Evolutionary conservation across 2,797 vertebrate species (phyloP).

Genomic region (Threskiornis aethiopicus): DNA sequence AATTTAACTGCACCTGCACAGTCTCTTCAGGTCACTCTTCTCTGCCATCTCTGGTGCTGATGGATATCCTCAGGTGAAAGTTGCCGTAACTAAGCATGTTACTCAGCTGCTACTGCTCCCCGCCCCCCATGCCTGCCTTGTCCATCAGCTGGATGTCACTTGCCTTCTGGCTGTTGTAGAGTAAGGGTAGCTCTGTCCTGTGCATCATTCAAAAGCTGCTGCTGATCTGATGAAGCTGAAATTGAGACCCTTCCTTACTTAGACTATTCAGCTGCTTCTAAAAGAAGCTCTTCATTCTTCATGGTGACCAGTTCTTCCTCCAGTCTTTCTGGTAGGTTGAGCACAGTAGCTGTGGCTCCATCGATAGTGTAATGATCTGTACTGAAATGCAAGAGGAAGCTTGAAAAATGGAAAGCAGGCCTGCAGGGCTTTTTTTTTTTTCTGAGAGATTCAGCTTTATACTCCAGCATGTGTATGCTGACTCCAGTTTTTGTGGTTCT

Average conservation of each 20-base stretch:
- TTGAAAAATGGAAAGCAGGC: neutral
- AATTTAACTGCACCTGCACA: neutral
- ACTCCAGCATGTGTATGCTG: neutral
- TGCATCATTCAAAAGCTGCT: neutral
- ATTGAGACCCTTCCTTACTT: neutral
- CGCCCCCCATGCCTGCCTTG: neutral
- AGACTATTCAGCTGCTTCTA: neutral
- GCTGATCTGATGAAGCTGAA: neutral
- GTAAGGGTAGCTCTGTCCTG: neutral
- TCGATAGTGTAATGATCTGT: neutral
- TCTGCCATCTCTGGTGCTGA: neutral
- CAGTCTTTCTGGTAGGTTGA: neutral
- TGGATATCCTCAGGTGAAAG: neutral
- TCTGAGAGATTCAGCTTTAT: neutral
- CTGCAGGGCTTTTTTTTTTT: neutral
- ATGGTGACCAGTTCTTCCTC: neutral
- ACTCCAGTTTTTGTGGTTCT: constrained; percentile 4
- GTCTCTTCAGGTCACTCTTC: neutral
- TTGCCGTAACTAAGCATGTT: neutral
- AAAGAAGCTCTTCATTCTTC: neutral
- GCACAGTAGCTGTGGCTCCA: neutral
- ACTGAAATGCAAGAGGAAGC: neutral
- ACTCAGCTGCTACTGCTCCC: neutral
- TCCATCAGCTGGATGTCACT: neutral
- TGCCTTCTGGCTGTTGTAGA: neutral